phyloP scores from a whole-genome alignment of 2,113 vertebrate genomes.

The Aviceda subcristata region DNA sequence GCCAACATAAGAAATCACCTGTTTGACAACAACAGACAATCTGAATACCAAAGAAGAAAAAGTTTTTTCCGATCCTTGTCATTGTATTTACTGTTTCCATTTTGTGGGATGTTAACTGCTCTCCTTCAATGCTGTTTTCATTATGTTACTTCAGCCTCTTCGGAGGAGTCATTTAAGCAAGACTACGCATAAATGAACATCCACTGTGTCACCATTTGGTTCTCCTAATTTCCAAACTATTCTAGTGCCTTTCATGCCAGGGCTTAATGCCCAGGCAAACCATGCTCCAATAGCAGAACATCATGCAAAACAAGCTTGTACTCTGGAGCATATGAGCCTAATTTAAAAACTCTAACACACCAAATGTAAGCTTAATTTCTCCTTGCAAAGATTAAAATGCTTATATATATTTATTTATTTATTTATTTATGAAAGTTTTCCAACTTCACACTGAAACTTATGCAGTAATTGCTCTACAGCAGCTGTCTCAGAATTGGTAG shows the following conservation, averaged over 20 bases:
- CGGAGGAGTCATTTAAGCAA: neutral
- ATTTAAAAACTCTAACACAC: slow-evolving; percentile 18
- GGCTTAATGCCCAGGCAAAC: slow-evolving; percentile 46
- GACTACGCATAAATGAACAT: slow-evolving; percentile 4
- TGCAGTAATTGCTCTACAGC: neutral
- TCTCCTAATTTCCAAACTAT: slow-evolving; percentile 3
- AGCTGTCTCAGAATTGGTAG: neutral
- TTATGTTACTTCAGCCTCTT: neutral
- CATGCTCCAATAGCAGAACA: neutral
- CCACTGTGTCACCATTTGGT: slow-evolving; percentile 16
- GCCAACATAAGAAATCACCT: neutral
- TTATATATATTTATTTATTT: too few relatives aligned
- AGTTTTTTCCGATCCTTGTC: neutral
- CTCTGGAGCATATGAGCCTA: neutral
- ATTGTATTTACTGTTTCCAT: neutral
- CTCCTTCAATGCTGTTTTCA: neutral
- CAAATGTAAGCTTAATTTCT: slow-evolving; percentile 22
- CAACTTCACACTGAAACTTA: neutral
- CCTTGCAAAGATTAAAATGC: neutral
- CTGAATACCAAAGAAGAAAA: neutral
- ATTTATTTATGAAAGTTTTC: neutral
- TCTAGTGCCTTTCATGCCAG: neutral
- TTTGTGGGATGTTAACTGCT: neutral
- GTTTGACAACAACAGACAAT: neutral
- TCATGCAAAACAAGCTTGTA: neutral